Percentiles rank a stretch among this genome's conserved stretches.
These are phyloP conservation scores for Artibeus lituratus DNA, from an alignment of 2,797 vertebrate genomes.

Conservation along the genomic window DNA sequence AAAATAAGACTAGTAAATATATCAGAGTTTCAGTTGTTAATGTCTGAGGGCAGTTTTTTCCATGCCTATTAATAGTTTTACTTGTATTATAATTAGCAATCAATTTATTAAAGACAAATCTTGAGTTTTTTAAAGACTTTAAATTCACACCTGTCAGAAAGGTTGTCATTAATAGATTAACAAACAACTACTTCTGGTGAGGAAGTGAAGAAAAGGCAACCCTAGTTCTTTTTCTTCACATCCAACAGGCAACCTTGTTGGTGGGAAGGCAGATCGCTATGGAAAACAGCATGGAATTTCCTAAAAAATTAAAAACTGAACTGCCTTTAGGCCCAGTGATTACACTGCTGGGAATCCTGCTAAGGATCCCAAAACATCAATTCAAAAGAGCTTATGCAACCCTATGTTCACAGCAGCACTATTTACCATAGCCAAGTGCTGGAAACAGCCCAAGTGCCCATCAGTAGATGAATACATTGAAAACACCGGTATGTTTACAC, in stretches of 20 bases:
- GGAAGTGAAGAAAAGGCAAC: no score
- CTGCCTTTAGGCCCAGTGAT: no score
- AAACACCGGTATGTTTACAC: not conserved
- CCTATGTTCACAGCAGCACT: not conserved
- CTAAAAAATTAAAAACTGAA: no score
- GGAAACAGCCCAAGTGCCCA: not conserved
- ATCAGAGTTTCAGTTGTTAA: not conserved
- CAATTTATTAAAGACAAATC: not conserved
- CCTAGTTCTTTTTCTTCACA: no score
- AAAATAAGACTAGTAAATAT: not conserved
- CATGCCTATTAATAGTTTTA: not conserved
- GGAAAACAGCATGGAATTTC: no score
- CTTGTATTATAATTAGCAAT: not conserved
- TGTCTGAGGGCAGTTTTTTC: not conserved
- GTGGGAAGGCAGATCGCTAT: no score
- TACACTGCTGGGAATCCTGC: no score
- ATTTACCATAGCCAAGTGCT: not conserved
- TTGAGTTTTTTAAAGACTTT: not conserved
- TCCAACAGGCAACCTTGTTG: no score
- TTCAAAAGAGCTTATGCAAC: not conserved
- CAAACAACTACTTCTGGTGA: no score
- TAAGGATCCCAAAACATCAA: not conserved
- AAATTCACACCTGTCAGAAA: not conserved
- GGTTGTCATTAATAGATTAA: no score
- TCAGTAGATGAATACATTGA: not conserved